Evolutionary conservation across 2,888 invertebrate species (phyloP), one percentile per base, ranked within the genome.

Genomic region (Ypsolopha sequella): DNA sequence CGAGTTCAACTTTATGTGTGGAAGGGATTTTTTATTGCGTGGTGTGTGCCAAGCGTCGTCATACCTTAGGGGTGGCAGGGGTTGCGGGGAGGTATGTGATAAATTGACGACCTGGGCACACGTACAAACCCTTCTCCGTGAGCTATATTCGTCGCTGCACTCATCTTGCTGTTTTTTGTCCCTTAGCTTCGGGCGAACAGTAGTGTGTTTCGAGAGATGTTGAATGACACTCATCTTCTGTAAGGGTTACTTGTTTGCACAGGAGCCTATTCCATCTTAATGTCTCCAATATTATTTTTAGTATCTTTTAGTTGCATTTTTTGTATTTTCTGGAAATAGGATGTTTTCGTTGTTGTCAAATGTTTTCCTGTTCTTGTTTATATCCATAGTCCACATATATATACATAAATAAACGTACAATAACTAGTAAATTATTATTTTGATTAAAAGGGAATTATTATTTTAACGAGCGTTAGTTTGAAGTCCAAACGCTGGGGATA

Each of bases 1-100:
- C 86, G 84, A 84, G 84, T 76, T 77, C 68, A 69, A 76, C 76
- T 84, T 82, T 78, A 78, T 76, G 78, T 76, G 62, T 62, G 66
- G 74, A 73, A 77, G 80, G 80, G 77, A 79, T 80, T 85, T 85
- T 85, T 85, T 85, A 80, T 79, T 59, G 67, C 68, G 66, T 72
- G 76, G 79, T 79, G 76, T 77, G 81, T 76, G 82, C 73, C 73
- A 65, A 24, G 24, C 24, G 2, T 24, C 24, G 24, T 24, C 24
- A 3, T 24, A 24, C 24, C 60, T 65, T 62, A 60, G 66, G 58
- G 62, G 58, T 60, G 58, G 56, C 54, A 35, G 54, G 24, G 24
- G 43, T 13, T 13, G 9, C 33, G 51, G 51, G 48, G 41, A 11
- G 46, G 11, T 24, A 45, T 13, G 51, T 53, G 53, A 53, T 53